Evolutionary conservation across 2,888 invertebrate species (phyloP).

Genomic region (Drosophila anceps): DNA sequence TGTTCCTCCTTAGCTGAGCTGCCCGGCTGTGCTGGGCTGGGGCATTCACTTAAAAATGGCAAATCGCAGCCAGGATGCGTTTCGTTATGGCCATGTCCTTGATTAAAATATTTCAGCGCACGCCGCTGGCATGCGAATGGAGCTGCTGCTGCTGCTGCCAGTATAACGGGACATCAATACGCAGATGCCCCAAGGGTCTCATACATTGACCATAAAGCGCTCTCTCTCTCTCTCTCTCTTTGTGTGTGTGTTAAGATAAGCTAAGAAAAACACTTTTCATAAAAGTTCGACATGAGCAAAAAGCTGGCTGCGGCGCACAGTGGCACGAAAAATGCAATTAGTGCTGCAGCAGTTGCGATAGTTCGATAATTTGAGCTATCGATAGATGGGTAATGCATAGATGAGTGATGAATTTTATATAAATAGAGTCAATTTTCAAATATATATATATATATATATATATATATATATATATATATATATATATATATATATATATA

Average conservation of each 20-base stretch:
- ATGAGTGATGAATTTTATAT: not conserved
- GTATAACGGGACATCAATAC: constrained; percentile 22
- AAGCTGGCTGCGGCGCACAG: constrained; percentile 33
- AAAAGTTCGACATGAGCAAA: constrained; percentile 57
- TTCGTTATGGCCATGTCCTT: constrained; percentile 46
- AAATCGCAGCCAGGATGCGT: constrained; percentile 39
- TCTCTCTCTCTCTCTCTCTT: constrained; percentile 3
- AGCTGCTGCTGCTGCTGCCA: constrained; percentile 4
- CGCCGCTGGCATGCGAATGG: constrained; percentile 44
- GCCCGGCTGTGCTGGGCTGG: not conserved
- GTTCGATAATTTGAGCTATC: not conserved
- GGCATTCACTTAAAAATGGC: constrained; percentile 34
- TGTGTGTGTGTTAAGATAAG: constrained; percentile 43
- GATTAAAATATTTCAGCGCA: constrained; percentile 62
- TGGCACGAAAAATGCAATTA: constrained; percentile 17
- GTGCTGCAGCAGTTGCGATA: not conserved
- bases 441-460: too few relatives aligned
- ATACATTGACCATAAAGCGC: constrained; percentile 44
- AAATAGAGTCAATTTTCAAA: too few relatives aligned
- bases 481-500: too few relatives aligned
- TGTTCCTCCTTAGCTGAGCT: not conserved
- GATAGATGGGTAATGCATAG: not conserved
- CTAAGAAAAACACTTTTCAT: constrained; percentile 65
- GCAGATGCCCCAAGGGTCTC: constrained; percentile 48
- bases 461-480: too few relatives aligned